Conservation (phyloP, 2,888 invertebrate genomes). For the Pimpla rufipes region DNA sequence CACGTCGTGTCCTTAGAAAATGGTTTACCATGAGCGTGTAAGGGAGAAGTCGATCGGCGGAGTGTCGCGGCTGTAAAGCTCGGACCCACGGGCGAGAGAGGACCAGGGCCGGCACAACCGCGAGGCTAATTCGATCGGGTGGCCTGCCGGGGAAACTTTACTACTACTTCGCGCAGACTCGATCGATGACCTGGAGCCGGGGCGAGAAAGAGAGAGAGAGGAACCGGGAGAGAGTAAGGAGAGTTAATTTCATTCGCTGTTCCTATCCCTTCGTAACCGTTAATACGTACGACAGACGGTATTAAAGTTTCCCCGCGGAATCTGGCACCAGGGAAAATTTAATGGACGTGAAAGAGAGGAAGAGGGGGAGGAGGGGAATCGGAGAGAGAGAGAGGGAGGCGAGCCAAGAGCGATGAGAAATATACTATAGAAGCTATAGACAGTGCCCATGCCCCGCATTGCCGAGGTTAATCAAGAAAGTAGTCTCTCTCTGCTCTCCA, state of each 20-base stretch:
- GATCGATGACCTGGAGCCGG: slow-evolving; percentile 48
- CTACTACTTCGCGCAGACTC: slow-evolving; percentile 66
- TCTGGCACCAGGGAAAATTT: slow-evolving; percentile 46
- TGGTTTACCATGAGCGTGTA: slow-evolving; percentile 22
- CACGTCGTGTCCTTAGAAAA: neutral
- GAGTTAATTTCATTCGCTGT: slow-evolving; percentile 65
- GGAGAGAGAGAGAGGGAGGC: neutral
- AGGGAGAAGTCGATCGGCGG: slow-evolving; percentile 36
- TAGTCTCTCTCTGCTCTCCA: slow-evolving; percentile 45
- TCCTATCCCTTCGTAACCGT: slow-evolving; percentile 56
- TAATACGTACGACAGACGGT: slow-evolving; percentile 67
- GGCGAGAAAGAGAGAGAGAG: slow-evolving; percentile 2
- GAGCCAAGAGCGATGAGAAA: slow-evolving; percentile 4
- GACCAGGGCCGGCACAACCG: slow-evolving; percentile 38
- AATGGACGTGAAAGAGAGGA: slow-evolving; percentile 23
- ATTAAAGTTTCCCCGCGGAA: slow-evolving; percentile 65
- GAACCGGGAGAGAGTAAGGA: slow-evolving; percentile 30
- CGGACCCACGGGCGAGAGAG: slow-evolving; percentile 18
- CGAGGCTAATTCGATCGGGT: slow-evolving; percentile 65
- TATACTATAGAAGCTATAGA: slow-evolving; percentile 20
- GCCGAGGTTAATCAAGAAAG: slow-evolving; percentile 63
- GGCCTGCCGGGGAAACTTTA: slow-evolving; percentile 62
- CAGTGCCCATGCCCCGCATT: slow-evolving; percentile 27
- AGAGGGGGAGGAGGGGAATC: slow-evolving; percentile 37
- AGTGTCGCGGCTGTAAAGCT: slow-evolving; percentile 38